Evolutionary conservation across 2,888 invertebrate genomes (phyloP).

Genomic region (Scaptomyza flava): DNA sequence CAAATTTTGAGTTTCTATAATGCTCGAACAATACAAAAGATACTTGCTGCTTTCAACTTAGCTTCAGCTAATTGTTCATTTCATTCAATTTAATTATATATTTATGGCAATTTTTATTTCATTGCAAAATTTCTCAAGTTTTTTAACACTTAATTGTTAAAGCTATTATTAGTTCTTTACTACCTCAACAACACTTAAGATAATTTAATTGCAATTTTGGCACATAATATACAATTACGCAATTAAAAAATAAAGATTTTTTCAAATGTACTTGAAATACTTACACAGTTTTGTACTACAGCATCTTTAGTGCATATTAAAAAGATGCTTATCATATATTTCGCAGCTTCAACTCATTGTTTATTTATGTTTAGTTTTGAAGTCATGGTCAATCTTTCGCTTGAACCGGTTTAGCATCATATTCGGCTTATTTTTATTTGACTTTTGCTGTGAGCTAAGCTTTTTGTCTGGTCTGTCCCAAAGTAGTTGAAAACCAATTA

Average conservation of each 20-base stretch:
- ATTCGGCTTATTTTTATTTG: conserved; percentile 19
- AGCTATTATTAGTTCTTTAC: neutral
- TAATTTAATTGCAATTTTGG: neutral
- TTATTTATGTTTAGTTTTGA: conserved; percentile 20
- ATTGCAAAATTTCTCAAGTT: neutral
- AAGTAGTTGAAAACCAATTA: conserved; percentile 57
- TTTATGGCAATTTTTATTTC: neutral
- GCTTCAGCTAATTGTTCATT: too few relatives aligned
- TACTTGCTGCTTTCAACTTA: too few relatives aligned
- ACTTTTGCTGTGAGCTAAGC: conserved; percentile 14
- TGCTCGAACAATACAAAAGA: neutral
- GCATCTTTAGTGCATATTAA: neutral
- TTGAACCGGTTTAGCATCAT: conserved; percentile 59
- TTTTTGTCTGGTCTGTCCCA: conserved; percentile 13
- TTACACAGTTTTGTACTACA: neutral
- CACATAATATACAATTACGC: neutral
- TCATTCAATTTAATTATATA: neutral
- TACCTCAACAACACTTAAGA: neutral
- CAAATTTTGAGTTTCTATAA: neutral
- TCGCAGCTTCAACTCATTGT: neutral
- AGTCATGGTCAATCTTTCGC: conserved; percentile 71
- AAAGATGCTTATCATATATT: conserved; percentile 4
- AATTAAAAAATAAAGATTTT: neutral
- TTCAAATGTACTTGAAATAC: neutral
- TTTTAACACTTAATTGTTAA: neutral